A percentile compares a stretch with the other conserved stretches of the same genome.
These are phyloP conservation scores for Xiphophorus couchianus DNA, from an alignment of 2,113 vertebrate genomes.

Conservation along the genomic window DNA sequence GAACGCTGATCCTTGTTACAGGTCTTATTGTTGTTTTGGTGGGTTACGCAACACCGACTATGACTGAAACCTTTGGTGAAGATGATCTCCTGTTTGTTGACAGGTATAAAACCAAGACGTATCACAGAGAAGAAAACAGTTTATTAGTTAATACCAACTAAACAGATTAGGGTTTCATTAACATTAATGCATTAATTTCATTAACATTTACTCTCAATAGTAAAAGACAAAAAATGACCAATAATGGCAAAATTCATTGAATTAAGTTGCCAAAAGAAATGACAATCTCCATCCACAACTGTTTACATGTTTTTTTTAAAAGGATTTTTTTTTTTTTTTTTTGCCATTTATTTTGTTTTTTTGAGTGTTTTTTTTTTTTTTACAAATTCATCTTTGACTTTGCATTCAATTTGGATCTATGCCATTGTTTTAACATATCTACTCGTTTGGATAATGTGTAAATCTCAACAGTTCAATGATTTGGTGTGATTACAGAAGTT, in stretches of 20 bases:
- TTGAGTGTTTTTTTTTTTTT: no score
- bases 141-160: neutral
- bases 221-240: neutral
- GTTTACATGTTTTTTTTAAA: neutral
- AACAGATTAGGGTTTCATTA: neutral
- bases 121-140: neutral
- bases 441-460: no score
- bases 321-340: no score
- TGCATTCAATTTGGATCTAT: no score
- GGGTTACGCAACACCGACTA: conserved; percentile 89
- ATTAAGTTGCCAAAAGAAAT: neutral
- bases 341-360: no score
- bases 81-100: conserved; percentile 95
- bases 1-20: conserved; percentile 86
- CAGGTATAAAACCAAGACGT: conserved; percentile 55
- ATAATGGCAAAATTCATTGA: neutral
- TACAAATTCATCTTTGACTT: no score
- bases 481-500: neutral
- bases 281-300: neutral
- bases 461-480: neutral
- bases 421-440: no score
- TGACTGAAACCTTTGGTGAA: conserved; percentile 93
- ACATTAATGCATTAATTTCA: neutral
- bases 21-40: conserved; percentile 90
- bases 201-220: neutral